Evolutionary conservation across 2,888 invertebrate species (phyloP), one percentile per base, ranked within the genome.

Genomic region (Apotomis betuletana): DNA sequence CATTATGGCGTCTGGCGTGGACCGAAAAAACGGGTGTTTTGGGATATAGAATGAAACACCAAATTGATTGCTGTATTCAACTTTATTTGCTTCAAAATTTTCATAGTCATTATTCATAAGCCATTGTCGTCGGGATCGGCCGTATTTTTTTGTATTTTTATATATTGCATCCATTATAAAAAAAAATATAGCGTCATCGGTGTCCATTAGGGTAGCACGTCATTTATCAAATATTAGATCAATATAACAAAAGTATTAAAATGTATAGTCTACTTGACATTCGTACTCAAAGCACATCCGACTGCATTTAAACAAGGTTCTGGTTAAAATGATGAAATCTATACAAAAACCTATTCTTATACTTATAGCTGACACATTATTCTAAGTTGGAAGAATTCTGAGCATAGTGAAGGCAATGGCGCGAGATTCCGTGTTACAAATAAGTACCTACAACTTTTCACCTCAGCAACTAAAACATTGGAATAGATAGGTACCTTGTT

Each of bases 101-200:
- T 27, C 27, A 27, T 27, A 27, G 27, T 27, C 27, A 27, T 27
- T 27, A 27, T 27, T 76, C 75, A 75, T 80, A 79, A 69, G 87
- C 89, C 83, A 75, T 76, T 76, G 90, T 90, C 89, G 85, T 90
- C 78, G 88, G 85, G 85, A 80, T 90, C 90, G 59, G 77, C 83
- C 80, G 76, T 78, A 82, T 84, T 84, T 87, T 86, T 82, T 81
- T 73, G 77, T 75, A 78, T 83, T 84, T 83, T 83, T 79, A 27
- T 77, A 72, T 75, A 76, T 75, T 78, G 77, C 79, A 81, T 82
- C 80, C 81, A 81, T 77, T 76, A 75, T 82, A 81, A 80, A 83
- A 87, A 87, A 85, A 85, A 79, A 76, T 78, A 76, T 76, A 64
- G 59, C 60, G 46, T 63, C 61, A 76, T 85, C 87, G 70, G 75